Base-by-base conservation (phyloP, 2,113 vertebrate species). In the Carassius gibelio region DNA sequence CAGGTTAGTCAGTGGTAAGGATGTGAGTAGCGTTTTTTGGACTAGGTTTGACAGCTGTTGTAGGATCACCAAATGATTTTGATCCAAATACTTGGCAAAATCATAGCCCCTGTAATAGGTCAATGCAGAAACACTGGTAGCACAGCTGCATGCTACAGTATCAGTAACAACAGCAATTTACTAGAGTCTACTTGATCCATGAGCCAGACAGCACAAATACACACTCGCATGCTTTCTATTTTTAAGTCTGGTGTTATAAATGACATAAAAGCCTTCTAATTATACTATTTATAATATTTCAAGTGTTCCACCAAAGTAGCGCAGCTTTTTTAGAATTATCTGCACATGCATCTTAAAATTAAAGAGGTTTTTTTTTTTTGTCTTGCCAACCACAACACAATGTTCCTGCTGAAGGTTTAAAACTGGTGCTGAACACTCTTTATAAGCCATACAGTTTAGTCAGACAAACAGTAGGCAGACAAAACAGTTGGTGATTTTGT, bases 321-420 rank as follows among this genome's bases (percentile, higher is more conserved):
- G 75, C 85, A 90, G 86, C 85, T 87, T 86, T 91, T 71, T 76
- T 68, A 52, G 23, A 81, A 81, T 90, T 91, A 88, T 89, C 87
- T 88, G 88, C 84, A 84, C 57, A 69, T 82, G 79, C 81, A 90
- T 90, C 89, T 91, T 84, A 81, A 84, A 92, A 90, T 90, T 81
- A 87, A 90, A 91, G 80, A 88, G 84, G n/a, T n/a, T 84, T 86
- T 1, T 85, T 38, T 75, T 89, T 71, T 83, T 59, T 61, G 26
- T 42, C 81, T 84, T 62, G 74, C 64, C 8, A 55, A 89, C 90
- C 91, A 91, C 90, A 90, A 87, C 87, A 86, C 64, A 88, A 59
- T 80, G 61, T 62, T 2, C 19, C 13, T 21, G 52, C 36, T 61
- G 11, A 77, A 66, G 61, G 34, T 71, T 86, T 57, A 26, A 71